Evolutionary conservation across 1,140 invertebrate genomes (phyloP), one percentile per base, ranked within the genome.

Genomic region (Atta cephalotes): DNA sequence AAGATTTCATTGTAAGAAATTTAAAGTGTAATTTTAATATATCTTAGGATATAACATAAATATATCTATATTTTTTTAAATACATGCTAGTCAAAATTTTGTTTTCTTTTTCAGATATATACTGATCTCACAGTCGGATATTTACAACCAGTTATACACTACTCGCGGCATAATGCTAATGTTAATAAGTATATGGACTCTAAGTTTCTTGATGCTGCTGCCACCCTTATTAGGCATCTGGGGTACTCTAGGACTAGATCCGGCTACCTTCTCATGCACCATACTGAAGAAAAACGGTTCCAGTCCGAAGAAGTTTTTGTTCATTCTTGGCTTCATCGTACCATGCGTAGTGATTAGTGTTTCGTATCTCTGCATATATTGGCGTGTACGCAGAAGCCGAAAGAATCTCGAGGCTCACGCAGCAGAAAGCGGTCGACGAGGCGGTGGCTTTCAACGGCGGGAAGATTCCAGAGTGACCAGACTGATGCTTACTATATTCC

Each of bases 261-360:
- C 96, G 9, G 95, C 96, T 2, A 98, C 97, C 1, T 98, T 98
- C 93, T 98, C 98, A 0, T 98, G 98, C 94, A 98, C 98, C 1
- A 98, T 98, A 77, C 95, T 98, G 6, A 96, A 96, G 87, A 97
- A 97, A 91, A 95, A 98, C 87, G 96, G 97, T 18, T 96, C 95
- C 31, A 98, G 98, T 7, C 98, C 98, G 0, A 98, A 98, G 95
- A 98, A 98, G 92, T 97, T 98, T 71, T 95, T 98, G 0, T 98
- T 98, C 94, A 95, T 98, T 0, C 96, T 98, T 86, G 98, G 97
- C 5, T 98, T 98, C 91, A 95, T 98, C 10, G 93, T 98, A 51
- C 98, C 98, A 0, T 98, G 97, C 89, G 90, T 98, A 2, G 97
- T 97, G 3, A 98, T 98, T 87, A 97, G 98, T 35, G 95, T 97